phyloP scores from a whole-genome alignment of 1,140 invertebrate species.

The Glossosoma conforme region DNA sequence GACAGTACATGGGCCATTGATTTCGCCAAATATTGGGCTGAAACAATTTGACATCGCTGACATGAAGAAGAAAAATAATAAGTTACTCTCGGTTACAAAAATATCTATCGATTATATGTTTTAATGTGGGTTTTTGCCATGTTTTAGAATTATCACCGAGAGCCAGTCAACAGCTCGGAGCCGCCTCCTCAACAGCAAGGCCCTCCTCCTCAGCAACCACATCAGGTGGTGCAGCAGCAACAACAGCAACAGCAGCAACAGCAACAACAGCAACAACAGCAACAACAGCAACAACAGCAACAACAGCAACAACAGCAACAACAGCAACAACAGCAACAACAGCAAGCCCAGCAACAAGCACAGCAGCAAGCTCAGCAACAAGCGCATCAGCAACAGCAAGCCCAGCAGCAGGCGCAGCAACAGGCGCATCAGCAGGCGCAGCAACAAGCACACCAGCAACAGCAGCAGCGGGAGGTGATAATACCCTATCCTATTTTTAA shows the following conservation, averaged over 20 bases:
- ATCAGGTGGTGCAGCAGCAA: constrained; percentile 39
- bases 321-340: constrained; percentile 29
- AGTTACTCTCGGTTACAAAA: too few species aligned
- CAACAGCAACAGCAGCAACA: constrained; percentile 37
- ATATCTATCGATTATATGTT: too few species aligned
- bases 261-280: constrained; percentile 34
- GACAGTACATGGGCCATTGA: too few species aligned
- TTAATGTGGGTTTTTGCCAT: constrained; percentile 2
- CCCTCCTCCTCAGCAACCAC: constrained; percentile 30
- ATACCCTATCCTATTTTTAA: too few species aligned
- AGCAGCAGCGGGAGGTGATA: constrained; percentile 28
- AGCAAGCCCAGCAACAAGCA: constrained; percentile 34
- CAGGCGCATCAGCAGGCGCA: constrained; percentile 35
- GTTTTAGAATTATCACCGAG: constrained; percentile 44
- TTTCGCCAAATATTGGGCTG: too few species aligned
- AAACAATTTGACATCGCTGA: too few species aligned
- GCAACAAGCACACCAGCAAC: constrained; percentile 35
- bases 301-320: constrained; percentile 32
- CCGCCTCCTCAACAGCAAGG: constrained; percentile 35
- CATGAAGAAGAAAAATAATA: too few species aligned
- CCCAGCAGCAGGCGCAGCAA: constrained; percentile 38
- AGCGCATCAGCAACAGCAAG: constrained; percentile 26
- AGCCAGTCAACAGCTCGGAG: constrained; percentile 48
- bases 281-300: constrained; percentile 36
- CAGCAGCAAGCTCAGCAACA: constrained; percentile 37